Conservation (phyloP, 2,888 invertebrate species). For the Actias luna region DNA sequence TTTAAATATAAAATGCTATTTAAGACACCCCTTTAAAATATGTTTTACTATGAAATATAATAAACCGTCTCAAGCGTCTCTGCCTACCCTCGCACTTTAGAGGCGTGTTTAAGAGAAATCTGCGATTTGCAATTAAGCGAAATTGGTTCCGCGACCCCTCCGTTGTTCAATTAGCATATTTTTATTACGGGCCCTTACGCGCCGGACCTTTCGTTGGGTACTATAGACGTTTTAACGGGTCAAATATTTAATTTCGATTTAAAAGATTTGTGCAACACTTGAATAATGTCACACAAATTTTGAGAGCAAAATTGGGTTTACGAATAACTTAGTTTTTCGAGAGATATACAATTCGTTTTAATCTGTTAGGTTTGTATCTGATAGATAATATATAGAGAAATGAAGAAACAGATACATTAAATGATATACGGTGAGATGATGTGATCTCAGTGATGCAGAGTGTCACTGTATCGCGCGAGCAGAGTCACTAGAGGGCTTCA, state of each 20-base stretch:
- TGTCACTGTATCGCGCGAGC: no score
- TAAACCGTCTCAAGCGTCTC: not conserved
- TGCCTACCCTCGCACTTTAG: not conserved
- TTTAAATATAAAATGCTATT: no score
- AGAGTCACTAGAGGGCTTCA: no score
- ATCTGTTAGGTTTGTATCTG: no score
- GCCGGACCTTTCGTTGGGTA: not conserved
- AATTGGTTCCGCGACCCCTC: not conserved
- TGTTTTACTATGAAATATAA: not conserved
- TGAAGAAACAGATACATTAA: no score
- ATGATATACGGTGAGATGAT: no score
- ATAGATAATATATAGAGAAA: no score
- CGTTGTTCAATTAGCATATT: constrained; percentile 5
- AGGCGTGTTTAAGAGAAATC: not conserved
- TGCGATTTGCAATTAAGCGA: constrained; percentile 5
- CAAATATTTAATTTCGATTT: not conserved
- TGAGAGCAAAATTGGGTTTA: not conserved
- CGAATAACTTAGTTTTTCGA: not conserved
- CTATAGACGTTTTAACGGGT: not conserved
- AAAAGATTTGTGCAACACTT: not conserved
- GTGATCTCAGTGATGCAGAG: no score
- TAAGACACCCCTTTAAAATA: no score
- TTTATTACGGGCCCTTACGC: constrained; percentile 2
- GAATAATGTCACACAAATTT: not conserved
- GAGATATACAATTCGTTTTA: no score